phyloP scores from a whole-genome alignment of 2,797 vertebrate species.

The Enteromius fasciolatus region DNA sequence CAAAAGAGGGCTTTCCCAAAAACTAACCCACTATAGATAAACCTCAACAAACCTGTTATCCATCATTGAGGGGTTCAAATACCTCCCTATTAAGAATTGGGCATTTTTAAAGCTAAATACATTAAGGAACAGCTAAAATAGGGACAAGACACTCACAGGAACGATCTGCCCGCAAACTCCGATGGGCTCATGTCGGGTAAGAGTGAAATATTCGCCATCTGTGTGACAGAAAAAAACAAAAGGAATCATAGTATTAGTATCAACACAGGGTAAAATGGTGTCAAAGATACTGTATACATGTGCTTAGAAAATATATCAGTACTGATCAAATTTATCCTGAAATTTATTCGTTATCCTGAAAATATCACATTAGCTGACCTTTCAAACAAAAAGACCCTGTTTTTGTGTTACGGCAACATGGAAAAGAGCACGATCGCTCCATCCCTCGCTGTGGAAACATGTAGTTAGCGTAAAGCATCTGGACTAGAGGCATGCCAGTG shows the following conservation, averaged over 20 bases:
- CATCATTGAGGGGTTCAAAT: neutral
- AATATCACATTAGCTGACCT: neutral
- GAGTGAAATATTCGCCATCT: constrained; percentile 98
- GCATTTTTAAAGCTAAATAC: constrained; percentile 51
- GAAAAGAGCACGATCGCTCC: constrained; percentile 12
- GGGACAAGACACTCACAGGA: constrained; percentile 91
- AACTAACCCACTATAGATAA: neutral
- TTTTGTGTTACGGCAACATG: constrained; percentile 26
- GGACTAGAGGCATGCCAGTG: constrained; percentile 44
- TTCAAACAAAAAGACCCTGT: constrained; percentile 20
- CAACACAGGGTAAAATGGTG: neutral
- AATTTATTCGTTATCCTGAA: too few species aligned
- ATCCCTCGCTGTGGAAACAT: constrained; percentile 42
- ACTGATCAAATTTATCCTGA: neutral
- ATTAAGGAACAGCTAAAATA: constrained; percentile 60
- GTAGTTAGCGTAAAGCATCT: constrained; percentile 51
- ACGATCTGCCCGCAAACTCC: constrained; percentile 99
- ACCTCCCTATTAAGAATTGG: constrained; percentile 15
- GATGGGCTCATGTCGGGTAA: constrained; percentile 96
- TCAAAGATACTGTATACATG: neutral
- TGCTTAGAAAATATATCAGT: constrained; percentile 2
- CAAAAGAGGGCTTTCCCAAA: neutral
- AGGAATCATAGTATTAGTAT: constrained; percentile 39
- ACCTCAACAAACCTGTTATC: neutral
- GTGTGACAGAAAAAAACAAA: constrained; percentile 68